These are phyloP conservation scores for Dromococcyx pavoninus DNA, from an alignment of 2,797 vertebrate species.

Conservation along the genomic window DNA sequence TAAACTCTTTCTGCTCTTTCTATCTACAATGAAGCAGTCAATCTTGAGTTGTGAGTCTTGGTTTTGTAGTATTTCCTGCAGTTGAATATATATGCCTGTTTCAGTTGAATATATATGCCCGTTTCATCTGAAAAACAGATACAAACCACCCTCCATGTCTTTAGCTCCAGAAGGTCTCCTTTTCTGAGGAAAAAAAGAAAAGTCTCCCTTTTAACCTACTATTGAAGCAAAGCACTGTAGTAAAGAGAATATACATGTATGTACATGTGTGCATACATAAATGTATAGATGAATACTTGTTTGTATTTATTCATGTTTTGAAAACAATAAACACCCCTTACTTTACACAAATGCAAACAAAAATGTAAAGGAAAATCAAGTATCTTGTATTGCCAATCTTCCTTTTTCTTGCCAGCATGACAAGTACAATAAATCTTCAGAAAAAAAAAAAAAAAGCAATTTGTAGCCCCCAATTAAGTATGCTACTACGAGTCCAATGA, in stretches of 20 bases:
- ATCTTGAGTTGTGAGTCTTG: neutral
- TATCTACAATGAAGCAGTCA: neutral
- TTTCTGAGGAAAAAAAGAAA: neutral
- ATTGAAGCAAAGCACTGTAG: neutral
- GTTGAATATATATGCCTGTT: neutral
- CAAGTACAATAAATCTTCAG: neutral
- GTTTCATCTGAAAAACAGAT: neutral
- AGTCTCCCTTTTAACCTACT: neutral
- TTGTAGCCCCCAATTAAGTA: neutral
- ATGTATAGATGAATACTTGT: neutral
- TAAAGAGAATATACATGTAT: neutral
- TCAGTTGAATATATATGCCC: neutral
- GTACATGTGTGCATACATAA: too few species aligned
- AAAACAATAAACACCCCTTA: neutral
- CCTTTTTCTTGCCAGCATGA: neutral
- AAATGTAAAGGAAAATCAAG: neutral
- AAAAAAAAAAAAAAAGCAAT: neutral
- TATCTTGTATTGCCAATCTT: neutral
- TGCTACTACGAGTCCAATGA: neutral
- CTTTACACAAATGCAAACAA: neutral
- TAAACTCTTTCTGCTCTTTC: neutral
- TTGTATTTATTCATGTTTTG: neutral
- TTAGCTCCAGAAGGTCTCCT: neutral
- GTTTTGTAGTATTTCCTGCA: neutral
- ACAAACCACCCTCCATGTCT: neutral